Percentiles rank a stretch among this genome's conserved stretches.
Conservation (phyloP, 2,797 vertebrate species). For the Hyperoplus immaculatus region DNA sequence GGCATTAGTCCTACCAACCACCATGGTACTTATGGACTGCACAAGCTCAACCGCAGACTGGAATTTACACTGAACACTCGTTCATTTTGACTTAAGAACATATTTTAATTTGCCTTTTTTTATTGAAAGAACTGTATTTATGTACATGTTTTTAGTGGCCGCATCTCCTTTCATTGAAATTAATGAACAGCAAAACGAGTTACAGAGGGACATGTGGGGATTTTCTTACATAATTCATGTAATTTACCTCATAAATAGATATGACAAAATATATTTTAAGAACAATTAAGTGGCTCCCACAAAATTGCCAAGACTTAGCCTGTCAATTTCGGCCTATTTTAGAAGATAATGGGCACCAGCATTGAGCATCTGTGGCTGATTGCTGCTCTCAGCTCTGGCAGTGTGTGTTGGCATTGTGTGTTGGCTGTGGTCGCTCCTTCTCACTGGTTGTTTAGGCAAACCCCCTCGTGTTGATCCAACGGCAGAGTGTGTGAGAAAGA, state of each 20-base stretch:
- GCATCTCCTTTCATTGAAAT: constrained; percentile 27
- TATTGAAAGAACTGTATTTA: background rate
- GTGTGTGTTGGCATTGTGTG: constrained; percentile 26
- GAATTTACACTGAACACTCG: background rate
- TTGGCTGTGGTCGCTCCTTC: constrained; percentile 20
- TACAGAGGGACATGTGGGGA: background rate
- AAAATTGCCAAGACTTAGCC: background rate
- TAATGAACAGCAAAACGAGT: background rate
- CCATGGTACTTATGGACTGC: constrained; percentile 20
- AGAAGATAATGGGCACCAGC: constrained; percentile 7
- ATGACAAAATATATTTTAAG: constrained; percentile 5
- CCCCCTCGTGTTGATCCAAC: constrained; percentile 34
- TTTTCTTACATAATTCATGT: constrained; percentile 8
- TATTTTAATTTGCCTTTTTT: background rate
- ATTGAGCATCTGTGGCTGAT: constrained; percentile 31
- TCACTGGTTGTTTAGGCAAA: constrained; percentile 38
- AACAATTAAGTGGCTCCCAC: background rate
- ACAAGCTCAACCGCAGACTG: no score
- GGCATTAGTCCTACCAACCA: constrained; percentile 17
- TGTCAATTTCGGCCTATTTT: constrained; percentile 7
- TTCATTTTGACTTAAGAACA: background rate
- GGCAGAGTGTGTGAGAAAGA: constrained; percentile 23
- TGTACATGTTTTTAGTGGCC: background rate
- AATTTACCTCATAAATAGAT: constrained; percentile 8
- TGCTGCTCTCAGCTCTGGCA: constrained; percentile 34